Base-by-base conservation (phyloP, 2,888 invertebrate species). In the Hoplodrina blanda region DNA sequence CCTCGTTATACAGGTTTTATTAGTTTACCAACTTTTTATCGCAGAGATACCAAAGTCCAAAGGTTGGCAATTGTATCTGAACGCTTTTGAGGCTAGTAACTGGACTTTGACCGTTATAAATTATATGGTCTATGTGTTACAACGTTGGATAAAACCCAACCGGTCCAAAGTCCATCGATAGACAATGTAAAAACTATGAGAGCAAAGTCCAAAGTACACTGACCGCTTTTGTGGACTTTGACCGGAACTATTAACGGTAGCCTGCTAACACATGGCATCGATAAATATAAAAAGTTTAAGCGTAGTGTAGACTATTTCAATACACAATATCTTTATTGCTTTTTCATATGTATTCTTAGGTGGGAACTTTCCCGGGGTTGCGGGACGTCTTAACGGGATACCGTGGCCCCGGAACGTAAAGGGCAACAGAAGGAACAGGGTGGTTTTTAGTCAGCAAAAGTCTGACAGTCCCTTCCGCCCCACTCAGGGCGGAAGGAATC, bases 101-200 rank as follows among this genome's bases (percentile, higher is more conserved):
- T 62, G 49, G 30, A 55, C 49, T 62, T 70, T 55, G 49, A 13
- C 17, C 73, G 30, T 62, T 62, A 19, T n/a, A 44, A 53, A 52
- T 50, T 41, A 25, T 19, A n/a, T 7, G 0, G n/a, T 59, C 7
- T 49, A 15, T 50, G 8, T 20, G 2, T 8, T 20, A 15, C n/a
- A 53, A 17, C 52, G 13, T 2, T 10, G 2, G 17, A 11, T 19
- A 17, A 53, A 37, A 53, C 53, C 37, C 17, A 19, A 19, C 13
- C 33, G 6, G 33, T 13, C 5, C 33, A 25, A 69, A 13, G 53
- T 72, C 20, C 46, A 60, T 15, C 19, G 8, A 37, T 30, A 41
- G 61, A 61, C 37, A 54, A 20, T 5, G 55, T 30, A 13, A n/a
- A 17, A 33, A 44, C 25, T 5, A 5, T 0, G 15, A 8, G 15